phyloP scores from a whole-genome alignment of 2,113 vertebrate species.

The Poeciliopsis turrubarensis region DNA sequence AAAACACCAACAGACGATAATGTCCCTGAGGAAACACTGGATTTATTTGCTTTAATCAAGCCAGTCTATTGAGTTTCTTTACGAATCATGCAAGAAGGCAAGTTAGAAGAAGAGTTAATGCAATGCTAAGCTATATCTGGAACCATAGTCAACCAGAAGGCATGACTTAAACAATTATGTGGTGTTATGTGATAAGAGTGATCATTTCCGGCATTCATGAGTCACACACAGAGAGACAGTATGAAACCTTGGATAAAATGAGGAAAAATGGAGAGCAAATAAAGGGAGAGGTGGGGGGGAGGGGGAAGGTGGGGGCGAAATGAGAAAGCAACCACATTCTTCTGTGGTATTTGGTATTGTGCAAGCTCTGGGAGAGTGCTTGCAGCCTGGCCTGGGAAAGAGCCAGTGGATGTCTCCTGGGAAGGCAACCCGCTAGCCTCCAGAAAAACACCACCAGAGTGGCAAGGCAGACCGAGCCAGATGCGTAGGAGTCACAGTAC shows the following conservation, averaged over 20 bases:
- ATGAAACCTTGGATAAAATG: not conserved
- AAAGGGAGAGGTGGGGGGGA: not conserved
- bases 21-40: not conserved
- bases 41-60: not conserved
- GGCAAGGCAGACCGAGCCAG: conserved; percentile 50
- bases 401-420: conserved; percentile 51
- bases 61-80: not conserved
- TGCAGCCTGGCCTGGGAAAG: conserved; percentile 66
- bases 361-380: conserved; percentile 60
- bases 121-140: not conserved
- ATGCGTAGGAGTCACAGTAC: conserved; percentile 48
- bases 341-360: conserved; percentile 51
- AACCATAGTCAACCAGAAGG: not conserved
- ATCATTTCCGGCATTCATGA: not conserved
- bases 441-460: conserved; percentile 56
- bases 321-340: conserved; percentile 62
- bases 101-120: conserved; percentile 3
- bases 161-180: not conserved
- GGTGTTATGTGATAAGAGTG: not conserved
- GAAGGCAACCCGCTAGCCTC: conserved; percentile 37
- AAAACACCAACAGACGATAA: not conserved
- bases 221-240: not conserved
- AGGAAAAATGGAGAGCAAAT: not conserved
- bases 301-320: not conserved
- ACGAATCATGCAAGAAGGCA: not conserved